Conservation (phyloP, 2,888 invertebrate species). For the Erannis defoliaria region DNA sequence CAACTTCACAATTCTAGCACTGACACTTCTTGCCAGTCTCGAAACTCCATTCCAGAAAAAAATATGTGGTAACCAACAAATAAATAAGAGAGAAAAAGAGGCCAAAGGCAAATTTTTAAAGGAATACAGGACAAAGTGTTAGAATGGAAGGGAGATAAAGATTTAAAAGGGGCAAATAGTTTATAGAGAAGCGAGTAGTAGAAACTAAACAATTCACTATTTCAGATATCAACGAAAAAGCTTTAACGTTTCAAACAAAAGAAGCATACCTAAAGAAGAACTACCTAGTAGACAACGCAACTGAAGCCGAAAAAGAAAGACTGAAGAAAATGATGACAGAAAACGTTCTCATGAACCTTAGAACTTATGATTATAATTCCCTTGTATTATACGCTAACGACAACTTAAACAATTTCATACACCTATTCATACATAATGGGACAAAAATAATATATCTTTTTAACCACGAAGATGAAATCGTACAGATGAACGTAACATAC, state of each 20-base stretch:
- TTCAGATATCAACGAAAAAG: conserved; percentile 96
- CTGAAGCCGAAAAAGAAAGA: conserved; percentile 87
- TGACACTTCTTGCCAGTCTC: no score
- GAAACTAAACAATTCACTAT: background rate
- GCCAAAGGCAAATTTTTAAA: background rate
- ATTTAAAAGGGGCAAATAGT: background rate
- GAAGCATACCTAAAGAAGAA: conserved; percentile 93
- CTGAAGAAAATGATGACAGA: conserved; percentile 92
- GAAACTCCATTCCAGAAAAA: no score
- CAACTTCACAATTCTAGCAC: no score
- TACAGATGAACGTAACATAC: conserved; percentile 92
- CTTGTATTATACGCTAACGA: conserved; percentile 96
- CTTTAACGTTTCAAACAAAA: conserved; percentile 94
- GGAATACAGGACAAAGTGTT: no score
- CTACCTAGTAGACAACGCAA: conserved; percentile 89
- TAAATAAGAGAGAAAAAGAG: background rate
- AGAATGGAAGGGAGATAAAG: background rate
- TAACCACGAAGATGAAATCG: conserved; percentile 93
- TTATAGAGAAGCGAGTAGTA: background rate
- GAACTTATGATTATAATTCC: conserved; percentile 94
- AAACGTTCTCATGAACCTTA: conserved; percentile 94
- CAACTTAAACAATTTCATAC: conserved; percentile 96
- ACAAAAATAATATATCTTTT: conserved; percentile 94
- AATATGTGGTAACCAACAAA: background rate
- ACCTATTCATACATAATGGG: conserved; percentile 93